These are phyloP conservation scores for Halocynthia roretzi DNA, from an alignment of 23 tunicate species.

Conservation along the genomic window DNA sequence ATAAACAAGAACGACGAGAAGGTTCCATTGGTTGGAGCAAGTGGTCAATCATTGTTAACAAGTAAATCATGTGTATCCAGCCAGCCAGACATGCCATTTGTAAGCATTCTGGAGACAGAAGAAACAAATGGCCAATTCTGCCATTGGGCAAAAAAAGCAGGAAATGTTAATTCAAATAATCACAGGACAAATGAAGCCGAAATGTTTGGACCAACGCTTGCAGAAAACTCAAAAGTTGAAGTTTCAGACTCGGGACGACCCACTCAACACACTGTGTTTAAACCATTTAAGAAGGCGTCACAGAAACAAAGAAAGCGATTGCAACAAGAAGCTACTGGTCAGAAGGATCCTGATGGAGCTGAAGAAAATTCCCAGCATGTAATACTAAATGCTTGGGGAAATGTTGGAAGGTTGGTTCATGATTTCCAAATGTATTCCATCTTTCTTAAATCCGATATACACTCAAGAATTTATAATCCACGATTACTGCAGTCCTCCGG, in stretches of 20 bases:
- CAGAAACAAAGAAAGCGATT: conserved; percentile 40
- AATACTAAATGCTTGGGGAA: conserved; percentile 55
- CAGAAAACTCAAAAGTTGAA: neutral
- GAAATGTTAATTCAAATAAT: neutral
- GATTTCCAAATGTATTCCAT: neutral
- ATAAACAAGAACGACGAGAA: too few species aligned
- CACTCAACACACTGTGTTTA: neutral
- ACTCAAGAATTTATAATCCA: neutral
- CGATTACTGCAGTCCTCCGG: neutral
- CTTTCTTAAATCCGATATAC: neutral
- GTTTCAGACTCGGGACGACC: conserved; percentile 1
- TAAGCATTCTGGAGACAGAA: too few species aligned
- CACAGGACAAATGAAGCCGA: neutral
- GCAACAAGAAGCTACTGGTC: conserved; percentile 15
- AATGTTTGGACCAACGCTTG: neutral
- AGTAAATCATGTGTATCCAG: too few species aligned
- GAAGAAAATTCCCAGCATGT: neutral
- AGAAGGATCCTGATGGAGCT: neutral
- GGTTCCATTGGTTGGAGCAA: too few species aligned
- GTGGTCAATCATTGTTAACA: too few species aligned
- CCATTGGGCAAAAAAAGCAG: too few species aligned
- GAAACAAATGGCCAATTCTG: too few species aligned
- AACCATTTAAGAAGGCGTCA: conserved; percentile 34
- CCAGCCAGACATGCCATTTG: too few species aligned
- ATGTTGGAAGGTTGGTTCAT: conserved; percentile 22